Conservation (phyloP, 2,888 invertebrate genomes). For the Parnassius glacialis region DNA sequence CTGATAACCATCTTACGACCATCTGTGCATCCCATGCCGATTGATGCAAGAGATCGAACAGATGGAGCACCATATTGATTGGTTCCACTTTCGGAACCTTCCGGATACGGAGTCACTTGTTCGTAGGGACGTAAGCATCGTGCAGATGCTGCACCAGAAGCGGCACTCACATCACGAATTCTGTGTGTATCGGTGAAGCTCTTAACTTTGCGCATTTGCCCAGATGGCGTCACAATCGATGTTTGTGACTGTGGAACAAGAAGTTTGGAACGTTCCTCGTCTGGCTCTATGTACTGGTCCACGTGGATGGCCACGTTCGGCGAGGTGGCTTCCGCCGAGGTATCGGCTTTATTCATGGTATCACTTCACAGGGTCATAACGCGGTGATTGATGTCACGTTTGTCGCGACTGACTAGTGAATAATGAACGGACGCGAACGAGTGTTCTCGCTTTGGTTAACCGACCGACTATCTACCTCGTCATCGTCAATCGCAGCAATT, state of each 20-base stretch:
- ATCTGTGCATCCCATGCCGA: constrained; percentile 94
- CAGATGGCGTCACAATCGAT: constrained; percentile 69
- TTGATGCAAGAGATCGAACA: constrained; percentile 89
- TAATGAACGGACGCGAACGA: constrained; percentile 86
- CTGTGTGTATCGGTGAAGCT: constrained; percentile 75
- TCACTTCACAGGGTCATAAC: constrained; percentile 77
- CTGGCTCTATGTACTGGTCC: constrained; percentile 62
- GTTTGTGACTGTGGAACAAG: constrained; percentile 57
- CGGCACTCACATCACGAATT: constrained; percentile 67
- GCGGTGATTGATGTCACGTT: constrained; percentile 67
- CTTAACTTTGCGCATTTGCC: constrained; percentile 77
- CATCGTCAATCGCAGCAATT: constrained; percentile 74
- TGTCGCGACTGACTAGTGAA: constrained; percentile 70
- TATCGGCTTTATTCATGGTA: constrained; percentile 72
- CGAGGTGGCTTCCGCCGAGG: constrained; percentile 66
- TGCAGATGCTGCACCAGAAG: constrained; percentile 73
- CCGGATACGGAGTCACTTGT: constrained; percentile 69
- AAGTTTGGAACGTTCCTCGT: constrained; percentile 67
- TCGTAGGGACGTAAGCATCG: constrained; percentile 74
- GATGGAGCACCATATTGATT: constrained; percentile 86
- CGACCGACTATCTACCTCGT: constrained; percentile 60
- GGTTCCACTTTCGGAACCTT: constrained; percentile 82
- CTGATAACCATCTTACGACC: constrained; percentile 92
- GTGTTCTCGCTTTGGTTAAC: constrained; percentile 88
- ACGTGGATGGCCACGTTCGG: constrained; percentile 71